Evolutionary conservation across 2,797 vertebrate species (phyloP).

Genomic region (Valencia hispanica): DNA sequence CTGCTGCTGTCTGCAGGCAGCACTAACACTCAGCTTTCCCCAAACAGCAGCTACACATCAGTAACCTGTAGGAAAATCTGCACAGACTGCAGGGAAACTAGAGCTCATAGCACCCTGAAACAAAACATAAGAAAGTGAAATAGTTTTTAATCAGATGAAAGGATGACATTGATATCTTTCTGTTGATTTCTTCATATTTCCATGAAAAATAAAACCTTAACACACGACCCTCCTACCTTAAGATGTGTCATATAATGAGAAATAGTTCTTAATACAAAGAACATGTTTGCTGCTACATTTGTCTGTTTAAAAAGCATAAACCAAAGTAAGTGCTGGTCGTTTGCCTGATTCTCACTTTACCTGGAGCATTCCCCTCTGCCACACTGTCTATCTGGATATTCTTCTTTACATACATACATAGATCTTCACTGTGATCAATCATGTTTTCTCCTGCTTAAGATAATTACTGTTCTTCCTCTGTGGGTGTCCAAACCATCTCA

Average conservation of each 20-base stretch:
- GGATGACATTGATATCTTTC: not conserved
- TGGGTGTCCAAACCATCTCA: too few relatives aligned
- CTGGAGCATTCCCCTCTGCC: too few relatives aligned
- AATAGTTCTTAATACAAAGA: not conserved
- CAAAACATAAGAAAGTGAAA: not conserved
- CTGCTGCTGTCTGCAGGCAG: slow-evolving; percentile 43
- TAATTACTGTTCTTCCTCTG: too few relatives aligned
- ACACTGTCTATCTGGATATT: too few relatives aligned
- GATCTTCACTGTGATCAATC: too few relatives aligned
- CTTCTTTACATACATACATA: too few relatives aligned
- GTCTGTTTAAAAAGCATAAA: not conserved
- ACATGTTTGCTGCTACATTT: not conserved
- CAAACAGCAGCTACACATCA: not conserved
- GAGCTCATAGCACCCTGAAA: too few relatives aligned
- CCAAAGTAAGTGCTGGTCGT: too few relatives aligned
- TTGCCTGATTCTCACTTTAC: too few relatives aligned
- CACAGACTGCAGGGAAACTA: not conserved
- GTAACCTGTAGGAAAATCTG: not conserved
- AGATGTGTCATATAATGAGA: not conserved
- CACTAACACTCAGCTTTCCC: slow-evolving; percentile 25
- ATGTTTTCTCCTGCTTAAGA: too few relatives aligned
- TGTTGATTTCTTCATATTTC: not conserved
- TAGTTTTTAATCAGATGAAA: not conserved
- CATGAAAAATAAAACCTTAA: not conserved
- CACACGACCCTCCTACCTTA: not conserved